A percentile compares a stretch with the other conserved stretches of the same genome.
These are phyloP conservation scores for Zelostemma sp. DNA, from an alignment of 1,140 invertebrate genomes.

Conservation along the genomic window DNA sequence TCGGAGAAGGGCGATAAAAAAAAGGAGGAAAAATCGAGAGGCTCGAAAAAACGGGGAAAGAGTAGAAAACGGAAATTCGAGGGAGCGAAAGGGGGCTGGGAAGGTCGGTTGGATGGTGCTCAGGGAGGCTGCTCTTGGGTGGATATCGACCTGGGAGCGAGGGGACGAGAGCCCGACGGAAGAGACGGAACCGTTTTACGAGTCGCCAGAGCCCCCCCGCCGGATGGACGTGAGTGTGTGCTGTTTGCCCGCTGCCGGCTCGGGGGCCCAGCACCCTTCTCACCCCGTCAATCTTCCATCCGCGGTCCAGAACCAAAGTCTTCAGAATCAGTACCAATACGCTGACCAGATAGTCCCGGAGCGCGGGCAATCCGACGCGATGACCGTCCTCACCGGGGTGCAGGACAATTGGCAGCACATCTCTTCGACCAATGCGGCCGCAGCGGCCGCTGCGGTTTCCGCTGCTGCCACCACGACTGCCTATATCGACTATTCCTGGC, in stretches of 20 bases:
- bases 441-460: conserved; percentile 37
- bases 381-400: conserved; percentile 55
- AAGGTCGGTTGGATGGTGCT: conserved; percentile 62
- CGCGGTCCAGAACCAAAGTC: conserved; percentile 49
- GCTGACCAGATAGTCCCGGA: conserved; percentile 68
- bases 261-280: conserved; percentile 60
- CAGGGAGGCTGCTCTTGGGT: conserved; percentile 51
- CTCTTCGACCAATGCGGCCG: conserved; percentile 47
- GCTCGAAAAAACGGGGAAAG: neutral
- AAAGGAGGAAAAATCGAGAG: too few species aligned
- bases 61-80: conserved; percentile 4
- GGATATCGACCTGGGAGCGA: conserved; percentile 56
- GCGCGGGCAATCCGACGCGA: conserved; percentile 61
- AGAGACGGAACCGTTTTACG: conserved; percentile 65
- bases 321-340: conserved; percentile 62
- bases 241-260: conserved; percentile 63
- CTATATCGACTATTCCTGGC: conserved; percentile 69
- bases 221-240: conserved; percentile 70
- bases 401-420: conserved; percentile 62
- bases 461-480: conserved; percentile 56
- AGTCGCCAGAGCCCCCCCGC: conserved; percentile 59
- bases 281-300: conserved; percentile 54
- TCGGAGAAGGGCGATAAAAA: too few species aligned
- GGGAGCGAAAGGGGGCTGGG: conserved; percentile 26
- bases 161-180: conserved; percentile 34